A percentile compares a stretch with the other conserved stretches of the same genome.
These are phyloP conservation scores for Epinephelus fuscoguttatus DNA, from an alignment of 2,113 vertebrate species.

Conservation along the genomic window DNA sequence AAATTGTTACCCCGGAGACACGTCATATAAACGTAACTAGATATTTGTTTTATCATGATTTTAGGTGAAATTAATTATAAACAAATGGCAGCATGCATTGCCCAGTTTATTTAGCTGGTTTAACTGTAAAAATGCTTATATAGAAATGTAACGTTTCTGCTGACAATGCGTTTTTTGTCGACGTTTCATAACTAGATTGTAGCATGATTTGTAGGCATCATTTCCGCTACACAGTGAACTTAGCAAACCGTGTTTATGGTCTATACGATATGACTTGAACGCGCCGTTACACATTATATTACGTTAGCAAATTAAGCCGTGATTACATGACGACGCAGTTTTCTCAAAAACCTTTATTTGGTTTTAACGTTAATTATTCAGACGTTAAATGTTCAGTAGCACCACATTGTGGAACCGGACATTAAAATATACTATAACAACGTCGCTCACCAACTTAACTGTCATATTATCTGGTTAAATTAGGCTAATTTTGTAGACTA, in stretches of 20 bases:
- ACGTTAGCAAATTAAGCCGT: no score
- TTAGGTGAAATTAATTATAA: not conserved
- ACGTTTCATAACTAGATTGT: not conserved
- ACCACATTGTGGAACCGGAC: accelerated
- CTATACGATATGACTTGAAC: not conserved
- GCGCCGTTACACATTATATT: constrained; percentile 7
- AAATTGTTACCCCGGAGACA: no score
- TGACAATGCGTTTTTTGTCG: no score
- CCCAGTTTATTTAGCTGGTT: no score
- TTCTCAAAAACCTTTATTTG: not conserved
- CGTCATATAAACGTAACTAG: not conserved
- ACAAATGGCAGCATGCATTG: not conserved
- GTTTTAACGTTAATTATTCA: not conserved
- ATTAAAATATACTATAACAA: no score
- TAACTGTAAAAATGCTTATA: not conserved
- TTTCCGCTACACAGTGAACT: not conserved
- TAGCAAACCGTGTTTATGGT: accelerated
- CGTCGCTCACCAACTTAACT: not conserved
- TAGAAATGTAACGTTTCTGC: no score
- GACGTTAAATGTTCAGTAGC: not conserved
- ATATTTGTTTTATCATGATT: no score
- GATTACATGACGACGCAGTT: not conserved
- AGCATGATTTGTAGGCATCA: not conserved
- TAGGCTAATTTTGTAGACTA: not conserved
- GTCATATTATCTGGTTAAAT: not conserved